Evolutionary conservation across 2,888 invertebrate genomes (phyloP).

Genomic region (Caradrina clavipalpis): DNA sequence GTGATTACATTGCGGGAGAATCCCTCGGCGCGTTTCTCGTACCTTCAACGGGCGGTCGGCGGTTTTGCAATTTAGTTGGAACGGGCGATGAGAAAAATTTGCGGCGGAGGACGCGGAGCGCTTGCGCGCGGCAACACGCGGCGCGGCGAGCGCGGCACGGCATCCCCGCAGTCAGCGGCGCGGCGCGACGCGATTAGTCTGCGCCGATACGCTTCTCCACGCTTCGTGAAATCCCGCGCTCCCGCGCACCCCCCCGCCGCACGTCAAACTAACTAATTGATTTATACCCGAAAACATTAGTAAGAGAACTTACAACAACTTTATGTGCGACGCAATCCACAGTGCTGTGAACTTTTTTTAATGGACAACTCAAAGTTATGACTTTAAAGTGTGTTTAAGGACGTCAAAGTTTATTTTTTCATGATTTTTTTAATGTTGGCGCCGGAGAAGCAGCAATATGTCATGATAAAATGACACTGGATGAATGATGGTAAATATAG

Average conservation of each 20-base stretch:
- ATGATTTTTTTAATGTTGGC: constrained; percentile 55
- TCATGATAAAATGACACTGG: constrained; percentile 78
- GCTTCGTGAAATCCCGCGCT: constrained; percentile 57
- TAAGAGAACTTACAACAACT: constrained; percentile 73
- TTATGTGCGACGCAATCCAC: constrained; percentile 62
- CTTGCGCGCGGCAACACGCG: constrained; percentile 75
- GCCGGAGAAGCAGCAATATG: constrained; percentile 59
- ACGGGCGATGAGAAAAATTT: constrained; percentile 86
- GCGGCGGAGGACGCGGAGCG: constrained; percentile 72
- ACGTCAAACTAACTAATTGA: constrained; percentile 87
- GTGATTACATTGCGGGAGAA: constrained; percentile 83
- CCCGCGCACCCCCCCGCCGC: constrained; percentile 65
- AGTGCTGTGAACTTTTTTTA: constrained; percentile 68
- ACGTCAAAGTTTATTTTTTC: constrained; percentile 57
- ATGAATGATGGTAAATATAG: constrained; percentile 85
- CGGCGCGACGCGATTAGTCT: constrained; percentile 65
- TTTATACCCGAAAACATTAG: constrained; percentile 79
- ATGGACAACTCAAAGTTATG: constrained; percentile 50
- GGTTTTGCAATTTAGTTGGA: constrained; percentile 88
- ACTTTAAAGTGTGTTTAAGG: constrained; percentile 61
- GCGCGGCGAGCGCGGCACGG: constrained; percentile 66
- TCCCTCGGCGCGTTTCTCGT: constrained; percentile 79
- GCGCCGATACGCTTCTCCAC: constrained; percentile 64
- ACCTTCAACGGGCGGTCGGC: constrained; percentile 80
- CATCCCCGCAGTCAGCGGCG: constrained; percentile 71